Evolutionary conservation across 2,888 invertebrate genomes (phyloP), one percentile per base, ranked within the genome.

Genomic region (Ormyrus rosae): DNA sequence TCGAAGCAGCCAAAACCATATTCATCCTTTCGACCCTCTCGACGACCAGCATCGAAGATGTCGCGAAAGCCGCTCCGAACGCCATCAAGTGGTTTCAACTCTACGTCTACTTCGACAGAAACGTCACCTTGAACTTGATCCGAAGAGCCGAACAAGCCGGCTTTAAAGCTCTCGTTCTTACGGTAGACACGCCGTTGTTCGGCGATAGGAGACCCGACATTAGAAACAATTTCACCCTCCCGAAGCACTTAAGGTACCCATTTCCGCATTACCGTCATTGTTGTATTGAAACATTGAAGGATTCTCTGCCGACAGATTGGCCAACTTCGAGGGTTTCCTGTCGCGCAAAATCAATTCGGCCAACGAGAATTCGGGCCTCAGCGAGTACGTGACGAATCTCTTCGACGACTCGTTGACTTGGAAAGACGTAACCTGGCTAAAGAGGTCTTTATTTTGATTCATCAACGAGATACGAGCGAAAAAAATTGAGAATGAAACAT

Each of bases 31-130:
- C 97, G 84, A 98, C 98, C 0, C 93, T 98, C 81, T 92, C 97
- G 0, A 98, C 97, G 0, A 95, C 94, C 84, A 96, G 96, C 60
- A 94, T 98, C 72, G 98, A 98, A 91, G 97, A 98, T 89, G 94
- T 98, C 1, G 96, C 96, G 0, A 89, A 92, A 80, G 95, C 94
- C 0, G 95, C 96, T 0, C 96, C 97, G 0, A 90, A 93, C 11
- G 94, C 94, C 0, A 91, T 94, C 19, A 96, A 96, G 89, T 98
- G 97, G 97, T 97, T 97, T 89, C 97, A 99, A 91, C 92, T 98
- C 0, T 98, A 98, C 89, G 95, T 98, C 84, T 97, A 96, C 90
- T 95, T 93, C 82, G 95, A 97, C 89, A 94, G 95, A 83, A 91
- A 94, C 55, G 91, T 96, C 0, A 96, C 96, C 0, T 92, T 92